phyloP scores from a whole-genome alignment of 2,113 vertebrate genomes.

The Drymodes brunneopygia region DNA sequence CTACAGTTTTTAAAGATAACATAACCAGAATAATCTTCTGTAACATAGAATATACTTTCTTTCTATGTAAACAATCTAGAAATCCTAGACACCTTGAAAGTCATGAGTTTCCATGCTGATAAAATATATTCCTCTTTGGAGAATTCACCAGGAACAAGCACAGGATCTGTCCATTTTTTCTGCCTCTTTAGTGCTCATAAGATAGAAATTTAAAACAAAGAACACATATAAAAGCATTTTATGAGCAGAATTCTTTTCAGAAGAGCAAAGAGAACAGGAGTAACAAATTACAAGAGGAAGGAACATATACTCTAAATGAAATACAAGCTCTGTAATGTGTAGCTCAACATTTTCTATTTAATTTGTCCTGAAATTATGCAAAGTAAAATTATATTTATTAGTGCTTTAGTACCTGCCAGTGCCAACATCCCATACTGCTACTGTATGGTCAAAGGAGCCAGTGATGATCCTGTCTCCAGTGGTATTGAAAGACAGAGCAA shows the following conservation, averaged over 20 bases:
- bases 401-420: constrained; percentile 80
- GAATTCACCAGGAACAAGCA: not conserved
- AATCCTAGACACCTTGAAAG: not conserved
- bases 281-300: not conserved
- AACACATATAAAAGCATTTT: not conserved
- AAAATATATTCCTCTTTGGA: not conserved
- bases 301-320: not conserved
- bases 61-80: not conserved
- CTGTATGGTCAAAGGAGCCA: constrained; percentile 91
- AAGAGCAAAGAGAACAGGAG: not conserved
- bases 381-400: not conserved
- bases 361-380: not conserved
- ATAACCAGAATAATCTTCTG: not conserved
- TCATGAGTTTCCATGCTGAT: not conserved
- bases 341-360: not conserved
- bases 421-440: constrained; percentile 85
- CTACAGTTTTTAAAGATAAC: not conserved
- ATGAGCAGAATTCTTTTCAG: not conserved
- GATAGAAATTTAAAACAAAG: not conserved
- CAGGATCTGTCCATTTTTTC: not conserved
- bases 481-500: constrained; percentile 87
- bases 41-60: not conserved
- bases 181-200: not conserved
- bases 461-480: constrained; percentile 86
- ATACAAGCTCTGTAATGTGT: not conserved